Evolutionary conservation across 2,888 invertebrate species (phyloP).

Genomic region (Macrophya annulata): DNA sequence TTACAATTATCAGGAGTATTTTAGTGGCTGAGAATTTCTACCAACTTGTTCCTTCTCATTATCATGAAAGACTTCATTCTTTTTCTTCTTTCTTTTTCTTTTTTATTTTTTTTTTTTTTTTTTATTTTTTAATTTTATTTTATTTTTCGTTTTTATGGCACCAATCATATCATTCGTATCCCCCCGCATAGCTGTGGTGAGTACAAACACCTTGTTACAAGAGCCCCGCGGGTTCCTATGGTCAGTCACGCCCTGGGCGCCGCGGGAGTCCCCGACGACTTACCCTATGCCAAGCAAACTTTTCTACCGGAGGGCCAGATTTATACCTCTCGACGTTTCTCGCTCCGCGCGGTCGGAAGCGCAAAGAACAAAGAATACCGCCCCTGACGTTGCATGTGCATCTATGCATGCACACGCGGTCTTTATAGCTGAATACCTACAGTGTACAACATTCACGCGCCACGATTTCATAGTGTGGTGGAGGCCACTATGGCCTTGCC

Average conservation of each 20-base stretch:
- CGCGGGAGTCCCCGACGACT: conserved; percentile 51
- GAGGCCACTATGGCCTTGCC: conserved; percentile 42
- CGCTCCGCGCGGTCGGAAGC: conserved; percentile 55
- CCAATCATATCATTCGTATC: conserved; percentile 48
- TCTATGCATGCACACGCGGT: conserved; percentile 22
- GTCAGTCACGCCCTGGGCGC: conserved; percentile 57
- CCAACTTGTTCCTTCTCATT: conserved; percentile 22
- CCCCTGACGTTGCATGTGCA: conserved; percentile 43
- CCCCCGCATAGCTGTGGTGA: conserved; percentile 51
- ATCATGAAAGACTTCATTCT: not conserved
- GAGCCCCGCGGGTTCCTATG: conserved; percentile 53
- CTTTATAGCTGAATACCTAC: conserved; percentile 15
- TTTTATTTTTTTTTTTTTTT: not conserved
- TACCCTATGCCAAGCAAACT: conserved; percentile 26
- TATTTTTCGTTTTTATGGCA: not conserved
- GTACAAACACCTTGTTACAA: conserved; percentile 56
- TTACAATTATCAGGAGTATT: not conserved
- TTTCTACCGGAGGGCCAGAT: conserved; percentile 45
- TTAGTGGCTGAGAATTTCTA: not conserved
- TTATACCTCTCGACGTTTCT: conserved; percentile 53
- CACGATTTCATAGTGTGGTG: not conserved
- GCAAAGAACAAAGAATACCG: conserved; percentile 62
- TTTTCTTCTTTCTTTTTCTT: not conserved
- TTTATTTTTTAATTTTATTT: not conserved
- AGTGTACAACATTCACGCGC: conserved; percentile 11